Evolutionary conservation across 2,113 vertebrate genomes (phyloP).

Genomic region (Podarcis cretensis): DNA sequence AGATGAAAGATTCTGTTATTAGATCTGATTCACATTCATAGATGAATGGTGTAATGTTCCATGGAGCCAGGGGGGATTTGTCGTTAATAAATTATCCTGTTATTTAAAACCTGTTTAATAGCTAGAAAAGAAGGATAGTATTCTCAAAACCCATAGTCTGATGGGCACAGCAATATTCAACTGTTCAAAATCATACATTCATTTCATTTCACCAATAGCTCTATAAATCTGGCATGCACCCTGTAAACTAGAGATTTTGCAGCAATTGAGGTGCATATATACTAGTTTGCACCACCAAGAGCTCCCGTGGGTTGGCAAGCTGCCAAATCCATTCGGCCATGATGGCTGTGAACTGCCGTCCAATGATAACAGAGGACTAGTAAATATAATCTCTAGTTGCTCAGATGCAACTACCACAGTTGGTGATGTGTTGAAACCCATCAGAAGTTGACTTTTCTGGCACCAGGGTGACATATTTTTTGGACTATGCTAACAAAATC

Average conservation of each 20-base stretch:
- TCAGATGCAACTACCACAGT: background rate
- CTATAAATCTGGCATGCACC: background rate
- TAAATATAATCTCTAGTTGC: background rate
- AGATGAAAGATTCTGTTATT: background rate
- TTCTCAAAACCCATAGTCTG: background rate
- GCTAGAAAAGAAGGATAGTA: too few species aligned
- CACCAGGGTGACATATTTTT: too few species aligned
- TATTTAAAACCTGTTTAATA: background rate
- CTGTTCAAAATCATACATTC: background rate
- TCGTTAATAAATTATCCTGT: background rate
- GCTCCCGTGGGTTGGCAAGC: background rate
- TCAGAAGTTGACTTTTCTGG: background rate
- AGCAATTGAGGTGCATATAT: background rate
- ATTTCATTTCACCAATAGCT: background rate
- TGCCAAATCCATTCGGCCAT: background rate
- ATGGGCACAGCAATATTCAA: background rate
- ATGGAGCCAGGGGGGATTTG: background rate
- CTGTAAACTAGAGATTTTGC: background rate
- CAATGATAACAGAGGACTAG: background rate
- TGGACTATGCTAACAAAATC: background rate
- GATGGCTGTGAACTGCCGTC: background rate
- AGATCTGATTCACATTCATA: slow-evolving; percentile 12
- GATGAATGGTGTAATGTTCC: background rate
- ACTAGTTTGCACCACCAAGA: background rate
- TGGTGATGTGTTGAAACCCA: background rate